These are phyloP conservation scores for Sylvilagus bachmani DNA, from an alignment of 2,113 vertebrate genomes.

Conservation along the genomic window DNA sequence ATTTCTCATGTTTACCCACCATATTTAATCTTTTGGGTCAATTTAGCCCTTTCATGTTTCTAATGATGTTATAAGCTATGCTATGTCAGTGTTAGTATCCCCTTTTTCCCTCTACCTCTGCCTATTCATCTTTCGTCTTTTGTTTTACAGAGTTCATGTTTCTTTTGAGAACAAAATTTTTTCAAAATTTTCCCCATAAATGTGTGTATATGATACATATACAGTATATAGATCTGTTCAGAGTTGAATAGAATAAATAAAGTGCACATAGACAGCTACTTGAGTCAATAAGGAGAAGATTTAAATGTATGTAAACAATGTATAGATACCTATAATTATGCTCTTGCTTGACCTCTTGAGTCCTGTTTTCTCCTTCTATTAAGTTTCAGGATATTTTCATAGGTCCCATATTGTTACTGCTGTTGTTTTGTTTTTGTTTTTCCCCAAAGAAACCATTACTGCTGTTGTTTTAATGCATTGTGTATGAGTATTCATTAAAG, in stretches of 20 bases:
- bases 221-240: neutral
- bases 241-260: neutral
- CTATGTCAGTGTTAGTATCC: neutral
- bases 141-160: neutral
- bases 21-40: neutral
- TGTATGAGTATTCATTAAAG: neutral
- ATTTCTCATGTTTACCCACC: neutral
- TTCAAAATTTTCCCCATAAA: neutral
- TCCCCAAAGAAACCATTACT: too few species aligned
- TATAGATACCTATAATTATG: rapidly evolving
- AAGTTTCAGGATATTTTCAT: neutral
- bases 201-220: too few species aligned
- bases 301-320: neutral
- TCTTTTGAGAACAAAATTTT: constrained; percentile 43
- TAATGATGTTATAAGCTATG: neutral
- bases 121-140: neutral
- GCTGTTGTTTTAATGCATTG: neutral
- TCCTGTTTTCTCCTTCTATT: neutral
- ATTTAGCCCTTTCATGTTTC: neutral
- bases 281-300: neutral
- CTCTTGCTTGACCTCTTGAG: neutral
- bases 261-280: neutral
- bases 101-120: neutral
- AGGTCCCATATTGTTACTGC: neutral
- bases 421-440: neutral